phyloP scores from a whole-genome alignment of 1,140 invertebrate genomes.

The Diorhabda elongata region DNA sequence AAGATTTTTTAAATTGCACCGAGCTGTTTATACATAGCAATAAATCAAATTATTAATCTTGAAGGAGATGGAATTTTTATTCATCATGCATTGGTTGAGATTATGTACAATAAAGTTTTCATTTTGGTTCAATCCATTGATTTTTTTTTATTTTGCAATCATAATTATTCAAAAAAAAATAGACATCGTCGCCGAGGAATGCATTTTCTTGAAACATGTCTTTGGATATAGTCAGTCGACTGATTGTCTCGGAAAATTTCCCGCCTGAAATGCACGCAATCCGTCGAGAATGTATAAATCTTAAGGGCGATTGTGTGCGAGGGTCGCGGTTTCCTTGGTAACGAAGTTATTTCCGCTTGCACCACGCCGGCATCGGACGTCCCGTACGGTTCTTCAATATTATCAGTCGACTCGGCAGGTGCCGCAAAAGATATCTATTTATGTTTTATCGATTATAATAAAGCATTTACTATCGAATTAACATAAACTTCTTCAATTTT shows the following conservation, averaged over 20 bases:
- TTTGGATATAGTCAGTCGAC: constrained; percentile 9
- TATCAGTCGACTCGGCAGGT: too few species aligned
- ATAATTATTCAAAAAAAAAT: background rate
- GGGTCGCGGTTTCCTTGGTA: constrained; percentile 17
- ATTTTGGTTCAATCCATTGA: too few species aligned
- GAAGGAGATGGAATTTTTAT: too few species aligned
- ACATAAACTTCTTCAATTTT: too few species aligned
- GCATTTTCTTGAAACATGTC: constrained; percentile 7
- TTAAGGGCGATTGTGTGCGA: constrained; percentile 21
- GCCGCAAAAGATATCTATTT: too few species aligned
- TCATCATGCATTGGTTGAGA: too few species aligned
- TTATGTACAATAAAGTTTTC: too few species aligned
- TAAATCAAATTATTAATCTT: too few species aligned
- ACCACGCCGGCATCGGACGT: background rate
- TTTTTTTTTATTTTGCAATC: background rate
- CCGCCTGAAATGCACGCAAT: constrained; percentile 16
- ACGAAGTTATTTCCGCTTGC: constrained; percentile 16
- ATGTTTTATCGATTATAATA: too few species aligned
- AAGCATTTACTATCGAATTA: too few species aligned
- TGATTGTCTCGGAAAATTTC: constrained; percentile 16
- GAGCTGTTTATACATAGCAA: too few species aligned
- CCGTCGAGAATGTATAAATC: constrained; percentile 21
- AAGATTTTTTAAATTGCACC: too few species aligned
- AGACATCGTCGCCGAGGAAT: background rate
- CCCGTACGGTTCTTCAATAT: background rate